These are phyloP conservation scores for Semnornis frantzii DNA, from an alignment of 2,113 vertebrate genomes.

Conservation along the genomic window DNA sequence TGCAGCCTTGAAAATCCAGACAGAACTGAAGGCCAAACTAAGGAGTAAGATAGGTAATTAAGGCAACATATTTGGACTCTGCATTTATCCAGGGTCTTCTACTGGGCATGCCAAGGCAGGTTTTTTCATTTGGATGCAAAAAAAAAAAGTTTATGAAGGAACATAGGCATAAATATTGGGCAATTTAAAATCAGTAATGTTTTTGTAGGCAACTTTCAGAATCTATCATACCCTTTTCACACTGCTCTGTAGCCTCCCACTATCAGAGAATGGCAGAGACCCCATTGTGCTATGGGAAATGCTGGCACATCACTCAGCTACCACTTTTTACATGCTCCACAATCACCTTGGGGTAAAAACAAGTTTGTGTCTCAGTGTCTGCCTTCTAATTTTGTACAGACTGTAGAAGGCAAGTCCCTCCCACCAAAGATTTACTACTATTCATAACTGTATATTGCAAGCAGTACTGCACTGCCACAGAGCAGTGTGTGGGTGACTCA, in stretches of 20 bases:
- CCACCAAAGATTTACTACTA: conserved; percentile 48
- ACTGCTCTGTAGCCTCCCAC: background rate
- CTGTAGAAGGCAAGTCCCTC: conserved; percentile 23
- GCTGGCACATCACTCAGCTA: background rate
- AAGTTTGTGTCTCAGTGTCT: conserved; percentile 4
- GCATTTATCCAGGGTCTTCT: background rate
- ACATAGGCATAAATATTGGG: background rate
- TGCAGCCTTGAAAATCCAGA: conserved; percentile 6
- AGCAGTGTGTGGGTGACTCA: conserved; percentile 17
- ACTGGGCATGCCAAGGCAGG: background rate
- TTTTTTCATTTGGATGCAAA: background rate
- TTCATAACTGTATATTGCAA: conserved; percentile 45
- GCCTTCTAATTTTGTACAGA: conserved; percentile 32
- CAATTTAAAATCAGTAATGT: background rate
- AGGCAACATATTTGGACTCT: background rate
- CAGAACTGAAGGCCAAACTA: conserved; percentile 30
- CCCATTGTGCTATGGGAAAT: background rate
- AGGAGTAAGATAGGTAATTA: background rate
- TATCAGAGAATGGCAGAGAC: background rate
- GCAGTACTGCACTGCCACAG: background rate
- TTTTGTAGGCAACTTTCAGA: background rate
- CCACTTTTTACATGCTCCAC: background rate
- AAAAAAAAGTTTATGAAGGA: background rate
- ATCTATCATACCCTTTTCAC: background rate
- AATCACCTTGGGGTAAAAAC: conserved; percentile 10